A percentile compares a stretch with the other conserved stretches of the same genome.
Conservation (phyloP, 1,140 invertebrate species). For the Ooceraea biroi region DNA sequence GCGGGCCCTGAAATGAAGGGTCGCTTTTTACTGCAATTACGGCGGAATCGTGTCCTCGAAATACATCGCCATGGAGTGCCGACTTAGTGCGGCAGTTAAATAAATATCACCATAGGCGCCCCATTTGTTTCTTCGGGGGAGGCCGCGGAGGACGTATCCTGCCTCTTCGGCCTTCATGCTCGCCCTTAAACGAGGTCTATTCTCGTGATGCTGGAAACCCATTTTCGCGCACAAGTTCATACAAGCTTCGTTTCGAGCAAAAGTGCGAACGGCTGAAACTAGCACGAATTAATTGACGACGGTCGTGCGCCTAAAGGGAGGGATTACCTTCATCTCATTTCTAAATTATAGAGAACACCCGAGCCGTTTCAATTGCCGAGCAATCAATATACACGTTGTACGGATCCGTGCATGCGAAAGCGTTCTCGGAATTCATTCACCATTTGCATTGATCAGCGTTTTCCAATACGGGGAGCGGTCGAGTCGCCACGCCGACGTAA, state of each 20-base stretch:
- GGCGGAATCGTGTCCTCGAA: slow-evolving; percentile 78
- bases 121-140: slow-evolving; percentile 75
- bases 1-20: slow-evolving; percentile 78
- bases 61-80: slow-evolving; percentile 78
- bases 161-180: slow-evolving; percentile 70
- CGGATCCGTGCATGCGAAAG: background rate
- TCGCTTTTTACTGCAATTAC: slow-evolving; percentile 81
- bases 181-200: slow-evolving; percentile 43
- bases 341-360: too few species aligned
- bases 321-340: too few species aligned
- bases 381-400: background rate
- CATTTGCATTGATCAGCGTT: slow-evolving; percentile 37
- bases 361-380: too few species aligned
- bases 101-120: slow-evolving; percentile 79
- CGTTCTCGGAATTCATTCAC: slow-evolving; percentile 8
- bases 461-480: slow-evolving; percentile 2
- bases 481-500: slow-evolving; percentile 40
- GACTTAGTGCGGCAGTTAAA: slow-evolving; percentile 80
- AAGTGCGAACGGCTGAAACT: too few species aligned
- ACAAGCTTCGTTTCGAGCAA: too few species aligned
- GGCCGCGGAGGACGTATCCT: slow-evolving; percentile 65
- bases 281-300: background rate
- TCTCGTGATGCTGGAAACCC: slow-evolving; percentile 20
- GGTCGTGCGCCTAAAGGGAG: too few species aligned
- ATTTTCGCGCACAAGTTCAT: too few species aligned